These are phyloP conservation scores for Tolmerus cingulatus DNA, from an alignment of 2,888 invertebrate species.

Conservation along the genomic window DNA sequence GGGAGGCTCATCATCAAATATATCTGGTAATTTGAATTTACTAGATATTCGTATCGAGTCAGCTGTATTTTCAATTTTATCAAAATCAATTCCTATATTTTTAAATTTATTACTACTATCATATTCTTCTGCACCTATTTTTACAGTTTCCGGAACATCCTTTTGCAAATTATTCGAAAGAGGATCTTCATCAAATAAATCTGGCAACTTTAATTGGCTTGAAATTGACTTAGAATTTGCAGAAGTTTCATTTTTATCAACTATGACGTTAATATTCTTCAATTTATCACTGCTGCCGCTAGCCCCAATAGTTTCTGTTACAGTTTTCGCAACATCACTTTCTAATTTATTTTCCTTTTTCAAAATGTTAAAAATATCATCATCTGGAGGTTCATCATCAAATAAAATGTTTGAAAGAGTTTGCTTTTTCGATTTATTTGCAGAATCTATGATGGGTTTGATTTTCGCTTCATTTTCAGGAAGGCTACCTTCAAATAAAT, in stretches of 20 bases:
- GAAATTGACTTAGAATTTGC: not conserved
- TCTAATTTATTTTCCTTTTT: not conserved
- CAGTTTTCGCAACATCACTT: not conserved
- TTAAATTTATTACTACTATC: not conserved
- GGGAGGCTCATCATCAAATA: conserved; percentile 39
- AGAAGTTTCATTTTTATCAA: not conserved
- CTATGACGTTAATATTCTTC: not conserved
- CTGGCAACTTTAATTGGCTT: conserved; percentile 10
- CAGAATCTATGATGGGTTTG: not conserved
- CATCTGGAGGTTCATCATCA: conserved; percentile 49
- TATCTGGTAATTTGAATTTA: not conserved
- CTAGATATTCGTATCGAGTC: not conserved
- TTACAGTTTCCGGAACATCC: not conserved
- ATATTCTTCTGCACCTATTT: not conserved
- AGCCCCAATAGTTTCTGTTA: not conserved
- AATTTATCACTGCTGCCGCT: not conserved
- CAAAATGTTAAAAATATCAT: conserved; percentile 44
- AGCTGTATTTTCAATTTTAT: not conserved
- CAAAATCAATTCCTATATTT: not conserved
- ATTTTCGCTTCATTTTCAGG: not conserved
- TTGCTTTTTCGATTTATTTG: not conserved
- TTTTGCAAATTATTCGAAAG: not conserved
- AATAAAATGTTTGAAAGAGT: conserved; percentile 33
- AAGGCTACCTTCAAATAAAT: not conserved
- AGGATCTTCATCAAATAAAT: conserved; percentile 35